Conservation (phyloP, 2,797 vertebrate species). For the Cossypha heuglini region DNA sequence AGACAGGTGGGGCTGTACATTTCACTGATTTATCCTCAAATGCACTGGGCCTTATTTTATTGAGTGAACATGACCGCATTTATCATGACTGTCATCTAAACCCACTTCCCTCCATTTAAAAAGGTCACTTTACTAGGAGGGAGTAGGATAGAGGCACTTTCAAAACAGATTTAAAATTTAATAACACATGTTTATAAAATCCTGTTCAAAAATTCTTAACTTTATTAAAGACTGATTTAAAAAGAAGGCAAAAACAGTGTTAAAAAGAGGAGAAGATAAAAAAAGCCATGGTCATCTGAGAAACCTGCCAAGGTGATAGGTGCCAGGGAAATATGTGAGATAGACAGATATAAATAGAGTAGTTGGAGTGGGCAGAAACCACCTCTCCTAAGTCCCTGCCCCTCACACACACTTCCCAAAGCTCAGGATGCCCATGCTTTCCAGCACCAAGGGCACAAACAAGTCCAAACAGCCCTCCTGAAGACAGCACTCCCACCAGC, state of each 20-base stretch:
- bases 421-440: not conserved
- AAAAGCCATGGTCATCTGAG: not conserved
- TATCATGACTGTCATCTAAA: slow-evolving; percentile 98
- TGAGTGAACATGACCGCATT: slow-evolving; percentile 90
- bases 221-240: slow-evolving; percentile 63
- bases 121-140: slow-evolving; percentile 85
- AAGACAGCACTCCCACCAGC: not conserved
- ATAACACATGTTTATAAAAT: slow-evolving; percentile 76
- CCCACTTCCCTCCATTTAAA: slow-evolving; percentile 96
- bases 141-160: slow-evolving; percentile 81
- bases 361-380: not conserved
- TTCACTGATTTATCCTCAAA: slow-evolving; percentile 96
- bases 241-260: slow-evolving; percentile 21
- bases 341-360: not conserved
- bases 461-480: not conserved
- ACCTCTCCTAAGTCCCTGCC: not conserved
- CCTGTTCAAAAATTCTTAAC: slow-evolving; percentile 68
- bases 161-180: slow-evolving; percentile 79
- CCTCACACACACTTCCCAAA: not conserved
- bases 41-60: slow-evolving; percentile 89
- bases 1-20: slow-evolving; percentile 99
- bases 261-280: slow-evolving; percentile 21
- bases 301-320: not conserved
- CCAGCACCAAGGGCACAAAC: not conserved
- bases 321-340: not conserved